These are phyloP conservation scores for Biston betularia DNA, from an alignment of 2,888 invertebrate genomes.

Conservation along the genomic window DNA sequence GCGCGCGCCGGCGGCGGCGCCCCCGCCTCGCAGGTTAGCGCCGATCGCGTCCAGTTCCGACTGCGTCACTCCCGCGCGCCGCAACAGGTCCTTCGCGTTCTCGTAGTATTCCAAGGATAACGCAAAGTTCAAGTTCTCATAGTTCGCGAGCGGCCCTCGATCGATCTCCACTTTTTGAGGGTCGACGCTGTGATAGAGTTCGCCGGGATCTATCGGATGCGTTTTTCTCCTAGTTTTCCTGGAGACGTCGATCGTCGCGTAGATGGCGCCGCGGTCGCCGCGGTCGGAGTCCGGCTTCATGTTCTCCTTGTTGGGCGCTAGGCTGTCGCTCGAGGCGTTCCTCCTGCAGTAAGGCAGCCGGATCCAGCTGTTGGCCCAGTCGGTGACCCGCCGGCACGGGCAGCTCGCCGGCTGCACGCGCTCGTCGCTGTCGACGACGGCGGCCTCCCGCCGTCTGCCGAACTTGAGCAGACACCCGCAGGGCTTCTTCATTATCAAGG, in stretches of 20 bases:
- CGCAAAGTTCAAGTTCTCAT: slow-evolving; percentile 92
- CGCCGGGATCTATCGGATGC: slow-evolving; percentile 51
- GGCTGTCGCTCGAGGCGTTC: slow-evolving; percentile 57
- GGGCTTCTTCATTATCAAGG: slow-evolving; percentile 88
- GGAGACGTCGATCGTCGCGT: slow-evolving; percentile 89
- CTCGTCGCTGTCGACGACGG: slow-evolving; percentile 72
- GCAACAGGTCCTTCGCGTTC: slow-evolving; percentile 90
- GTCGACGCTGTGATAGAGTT: slow-evolving; percentile 43
- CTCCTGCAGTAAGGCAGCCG: slow-evolving; percentile 86
- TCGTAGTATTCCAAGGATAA: slow-evolving; percentile 92
- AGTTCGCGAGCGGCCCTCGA: slow-evolving; percentile 85
- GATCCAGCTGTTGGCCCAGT: slow-evolving; percentile 88
- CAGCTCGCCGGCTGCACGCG: slow-evolving; percentile 73
- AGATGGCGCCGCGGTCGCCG: slow-evolving; percentile 82
- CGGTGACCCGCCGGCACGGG: slow-evolving; percentile 87
- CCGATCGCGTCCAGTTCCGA: slow-evolving; percentile 79
- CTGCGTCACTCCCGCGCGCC: slow-evolving; percentile 85
- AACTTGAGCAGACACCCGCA: slow-evolving; percentile 89
- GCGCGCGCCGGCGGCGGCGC: slow-evolving; percentile 45
- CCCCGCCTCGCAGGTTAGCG: slow-evolving; percentile 61
- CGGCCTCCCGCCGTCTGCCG: slow-evolving; percentile 65
- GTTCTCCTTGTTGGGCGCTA: slow-evolving; percentile 84
- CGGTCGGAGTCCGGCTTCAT: slow-evolving; percentile 70
- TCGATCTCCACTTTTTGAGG: slow-evolving; percentile 61
- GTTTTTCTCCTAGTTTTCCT: slow-evolving; percentile 86